Evolutionary conservation across 1,140 invertebrate genomes (phyloP), one percentile per base, ranked within the genome.

Genomic region (Leptonema lineaticorne): DNA sequence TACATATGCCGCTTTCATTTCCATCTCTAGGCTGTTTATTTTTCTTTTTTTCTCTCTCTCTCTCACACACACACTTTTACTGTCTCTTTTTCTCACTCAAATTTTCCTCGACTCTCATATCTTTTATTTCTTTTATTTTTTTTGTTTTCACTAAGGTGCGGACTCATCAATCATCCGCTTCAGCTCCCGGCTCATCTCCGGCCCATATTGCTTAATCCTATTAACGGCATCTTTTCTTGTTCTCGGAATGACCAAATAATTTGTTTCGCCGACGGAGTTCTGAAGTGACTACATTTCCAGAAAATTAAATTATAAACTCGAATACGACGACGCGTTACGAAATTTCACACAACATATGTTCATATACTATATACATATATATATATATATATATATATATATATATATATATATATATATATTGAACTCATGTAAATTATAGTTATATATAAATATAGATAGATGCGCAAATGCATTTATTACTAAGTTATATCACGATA

Each of bases 161-260:
- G 27, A n/a, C 62, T 64, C 62, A 64, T 64, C 62, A 64, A 64
- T 64, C 62, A 64, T 64, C 62, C 45, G 9, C 4, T 20, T 59
- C 24, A 64, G 29, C 33, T 62, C 59, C n/a, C 5, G 16, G 59
- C 59, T 62, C 59, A 62, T 46, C 45, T 50, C 27, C 11, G 41
- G 16, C 22, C 62, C 62, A 50, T 64, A 64, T 64, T 64, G 62
- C 62, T 64, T 64, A 48, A 64, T 62, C 62, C 45, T 64, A 64
- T 64, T 64, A 64, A 41, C 62, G 33, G 18, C 28, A 20, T 29
- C 53, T 59, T 14, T 53, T 22, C 3, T 53, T 22, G 24, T 16
- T 30, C 11, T 59, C 16, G 28, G 33, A 41, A 62, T 62, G 59
- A 26, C 24, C 33, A 24, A 33, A 37, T 59, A 28, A 59, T 59